Evolutionary conservation across 1,140 invertebrate genomes (phyloP).

Genomic region (Euschistus heros): DNA sequence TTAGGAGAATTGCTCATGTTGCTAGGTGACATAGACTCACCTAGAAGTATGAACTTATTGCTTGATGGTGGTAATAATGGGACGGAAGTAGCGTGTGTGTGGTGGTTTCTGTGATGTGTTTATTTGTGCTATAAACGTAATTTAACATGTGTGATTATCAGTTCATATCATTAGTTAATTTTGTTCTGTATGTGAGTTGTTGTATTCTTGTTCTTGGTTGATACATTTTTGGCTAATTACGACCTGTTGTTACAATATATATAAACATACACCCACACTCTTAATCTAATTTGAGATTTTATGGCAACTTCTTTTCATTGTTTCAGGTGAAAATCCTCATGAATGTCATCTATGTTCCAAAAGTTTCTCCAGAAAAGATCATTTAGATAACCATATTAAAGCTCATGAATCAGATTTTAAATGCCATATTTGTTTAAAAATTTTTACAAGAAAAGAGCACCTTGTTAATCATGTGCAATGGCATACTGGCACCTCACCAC

Average conservation of each 20-base stretch:
- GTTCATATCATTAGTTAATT: too few relatives aligned
- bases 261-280: not conserved
- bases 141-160: too few relatives aligned
- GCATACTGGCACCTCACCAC: slow-evolving; percentile 72
- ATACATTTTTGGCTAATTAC: too few relatives aligned
- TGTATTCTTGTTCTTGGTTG: too few relatives aligned
- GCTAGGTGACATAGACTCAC: too few relatives aligned
- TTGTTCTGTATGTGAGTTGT: too few relatives aligned
- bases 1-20: too few relatives aligned
- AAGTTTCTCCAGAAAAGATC: slow-evolving; percentile 72
- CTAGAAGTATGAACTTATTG: too few relatives aligned
- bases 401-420: slow-evolving; percentile 59
- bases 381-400: slow-evolving; percentile 63
- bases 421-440: slow-evolving; percentile 73
- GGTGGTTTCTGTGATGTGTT: too few relatives aligned
- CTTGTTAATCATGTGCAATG: slow-evolving; percentile 61
- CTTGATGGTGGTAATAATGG: too few relatives aligned
- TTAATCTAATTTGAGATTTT: not conserved
- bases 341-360: slow-evolving; percentile 68
- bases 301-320: not conserved
- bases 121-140: too few relatives aligned
- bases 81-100: too few relatives aligned
- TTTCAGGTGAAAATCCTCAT: slow-evolving; percentile 56
- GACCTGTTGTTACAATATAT: not conserved
- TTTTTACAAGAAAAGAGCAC: slow-evolving; percentile 72